phyloP scores from a whole-genome alignment of 92 coral and sea anemone species.

The Porites lobata region DNA sequence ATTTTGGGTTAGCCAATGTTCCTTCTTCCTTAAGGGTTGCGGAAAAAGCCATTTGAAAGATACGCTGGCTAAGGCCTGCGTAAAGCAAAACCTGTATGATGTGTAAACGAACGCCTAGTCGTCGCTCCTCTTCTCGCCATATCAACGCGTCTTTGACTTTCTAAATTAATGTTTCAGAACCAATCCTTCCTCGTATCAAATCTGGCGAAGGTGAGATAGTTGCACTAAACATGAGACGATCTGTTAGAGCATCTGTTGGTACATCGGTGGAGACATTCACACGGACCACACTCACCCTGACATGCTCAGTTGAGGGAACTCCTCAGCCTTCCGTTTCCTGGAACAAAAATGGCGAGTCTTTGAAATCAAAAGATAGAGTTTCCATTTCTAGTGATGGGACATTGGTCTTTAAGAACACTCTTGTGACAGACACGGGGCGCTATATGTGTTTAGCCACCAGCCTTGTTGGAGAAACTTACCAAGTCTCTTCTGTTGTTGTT shows the following conservation, averaged over 20 bases:
- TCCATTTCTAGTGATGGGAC: constrained; percentile 47
- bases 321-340: constrained; percentile 79
- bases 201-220: constrained; percentile 56
- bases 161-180: constrained; percentile 25
- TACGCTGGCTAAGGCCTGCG: no score
- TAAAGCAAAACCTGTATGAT: no score
- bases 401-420: constrained; percentile 63
- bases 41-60: no score
- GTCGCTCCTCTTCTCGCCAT: not conserved
- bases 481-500: constrained; percentile 16
- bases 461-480: constrained; percentile 9
- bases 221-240: constrained; percentile 36
- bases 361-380: constrained; percentile 54
- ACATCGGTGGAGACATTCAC: constrained; percentile 69
- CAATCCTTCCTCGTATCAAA: constrained; percentile 59
- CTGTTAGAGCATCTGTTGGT: constrained; percentile 55
- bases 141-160: not conserved
- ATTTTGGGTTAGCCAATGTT: no score
- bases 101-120: not conserved
- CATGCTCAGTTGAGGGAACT: constrained; percentile 70
- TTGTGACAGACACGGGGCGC: constrained; percentile 66
- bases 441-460: constrained; percentile 78
- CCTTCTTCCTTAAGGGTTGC: no score
- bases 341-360: constrained; percentile 61
- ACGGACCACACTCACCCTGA: constrained; percentile 58